Conservation (phyloP, 2,888 invertebrate species). For the Melanchra persicariae region DNA sequence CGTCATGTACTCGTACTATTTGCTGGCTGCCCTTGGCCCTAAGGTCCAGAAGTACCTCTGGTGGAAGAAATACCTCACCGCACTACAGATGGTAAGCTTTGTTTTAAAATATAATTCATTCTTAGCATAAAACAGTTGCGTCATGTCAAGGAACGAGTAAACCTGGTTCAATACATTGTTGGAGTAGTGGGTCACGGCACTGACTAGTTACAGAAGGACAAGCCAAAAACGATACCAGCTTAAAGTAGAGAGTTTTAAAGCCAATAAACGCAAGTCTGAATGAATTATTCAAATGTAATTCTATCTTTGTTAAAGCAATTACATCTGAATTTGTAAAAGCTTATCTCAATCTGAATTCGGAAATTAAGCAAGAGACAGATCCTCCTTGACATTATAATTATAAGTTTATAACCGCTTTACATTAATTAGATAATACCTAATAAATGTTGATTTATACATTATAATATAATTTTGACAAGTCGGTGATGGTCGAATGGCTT, state of each 20-base stretch:
- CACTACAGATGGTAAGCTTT: constrained; percentile 95
- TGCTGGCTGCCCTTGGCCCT: constrained; percentile 97
- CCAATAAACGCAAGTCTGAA: not conserved
- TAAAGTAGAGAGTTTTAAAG: not conserved
- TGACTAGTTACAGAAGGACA: not conserved
- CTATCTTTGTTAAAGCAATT: constrained; percentile 17
- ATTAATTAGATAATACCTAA: constrained; percentile 26
- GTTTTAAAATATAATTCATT: too few relatives aligned
- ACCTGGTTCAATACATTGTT: not conserved
- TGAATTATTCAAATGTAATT: constrained; percentile 18
- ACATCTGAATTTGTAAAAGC: constrained; percentile 22
- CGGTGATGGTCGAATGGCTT: constrained; percentile 28
- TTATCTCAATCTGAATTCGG: constrained; percentile 14
- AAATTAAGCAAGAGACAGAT: constrained; percentile 31
- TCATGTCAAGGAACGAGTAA: not conserved
- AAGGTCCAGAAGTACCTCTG: constrained; percentile 96
- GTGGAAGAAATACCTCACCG: constrained; percentile 99
- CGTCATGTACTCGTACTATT: constrained; percentile 98
- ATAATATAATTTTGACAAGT: constrained; percentile 43
- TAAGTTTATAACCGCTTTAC: constrained; percentile 19
- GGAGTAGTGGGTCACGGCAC: constrained; percentile 13
- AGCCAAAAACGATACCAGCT: not conserved
- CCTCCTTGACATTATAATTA: constrained; percentile 52
- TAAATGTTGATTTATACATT: constrained; percentile 33
- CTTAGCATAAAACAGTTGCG: too few relatives aligned